Percentiles rank a stretch among this genome's conserved stretches.
These are phyloP conservation scores for Parasteatoda tepidariorum DNA, from an alignment of 1,140 invertebrate genomes.

Conservation along the genomic window DNA sequence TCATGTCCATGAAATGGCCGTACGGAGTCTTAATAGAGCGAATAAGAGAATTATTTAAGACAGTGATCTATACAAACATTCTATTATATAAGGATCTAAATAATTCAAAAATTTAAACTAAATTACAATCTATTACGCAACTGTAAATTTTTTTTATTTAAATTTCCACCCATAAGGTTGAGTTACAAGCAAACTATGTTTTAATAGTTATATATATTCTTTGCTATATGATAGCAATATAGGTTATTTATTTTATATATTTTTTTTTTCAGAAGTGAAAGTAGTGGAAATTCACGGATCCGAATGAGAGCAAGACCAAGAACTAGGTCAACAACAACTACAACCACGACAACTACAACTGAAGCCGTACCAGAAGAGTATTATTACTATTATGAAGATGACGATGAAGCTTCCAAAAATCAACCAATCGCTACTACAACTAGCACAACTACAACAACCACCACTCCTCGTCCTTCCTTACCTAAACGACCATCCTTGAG, in stretches of 20 bases:
- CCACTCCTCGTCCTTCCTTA: conserved; percentile 25
- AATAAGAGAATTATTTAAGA: no score
- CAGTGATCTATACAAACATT: no score
- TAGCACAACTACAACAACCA: conserved; percentile 61
- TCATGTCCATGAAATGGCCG: no score
- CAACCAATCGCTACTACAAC: conserved; percentile 50
- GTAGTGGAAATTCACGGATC: not conserved
- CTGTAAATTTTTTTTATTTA: no score
- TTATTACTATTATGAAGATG: conserved; percentile 55
- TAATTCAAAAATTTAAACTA: no score
- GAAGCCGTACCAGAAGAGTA: conserved; percentile 21
- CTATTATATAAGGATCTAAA: no score
- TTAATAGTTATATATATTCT: no score
- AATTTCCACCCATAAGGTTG: no score
- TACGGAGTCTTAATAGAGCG: no score
- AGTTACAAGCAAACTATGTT: no score
- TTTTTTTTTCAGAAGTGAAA: conserved; percentile 1
- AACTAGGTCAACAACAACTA: conserved; percentile 42
- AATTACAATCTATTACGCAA: no score
- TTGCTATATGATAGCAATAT: no score
- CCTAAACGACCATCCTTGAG: not conserved
- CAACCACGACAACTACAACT: conserved; percentile 49
- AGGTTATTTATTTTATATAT: not conserved
- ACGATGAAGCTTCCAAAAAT: not conserved
- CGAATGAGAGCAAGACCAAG: not conserved